These are phyloP conservation scores for Talpa occidentalis DNA, from an alignment of 2,113 vertebrate species.

Conservation along the genomic window DNA sequence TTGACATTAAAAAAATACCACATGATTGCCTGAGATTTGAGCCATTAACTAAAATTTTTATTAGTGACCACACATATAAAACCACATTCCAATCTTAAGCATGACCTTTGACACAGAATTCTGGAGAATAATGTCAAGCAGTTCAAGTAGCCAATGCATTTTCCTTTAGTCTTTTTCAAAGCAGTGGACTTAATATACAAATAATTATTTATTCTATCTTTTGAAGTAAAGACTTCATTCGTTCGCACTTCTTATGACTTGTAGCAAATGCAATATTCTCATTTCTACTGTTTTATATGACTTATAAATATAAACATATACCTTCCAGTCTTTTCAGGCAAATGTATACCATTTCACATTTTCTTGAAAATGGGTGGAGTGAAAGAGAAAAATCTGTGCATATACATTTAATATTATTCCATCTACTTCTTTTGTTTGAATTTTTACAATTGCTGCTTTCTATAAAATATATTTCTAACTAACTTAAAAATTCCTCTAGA, in stretches of 20 bases:
- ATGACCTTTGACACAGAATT: conserved; percentile 15
- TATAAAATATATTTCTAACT: conserved; percentile 38
- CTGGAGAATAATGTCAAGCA: neutral
- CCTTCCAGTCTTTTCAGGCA: neutral
- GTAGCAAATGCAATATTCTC: neutral
- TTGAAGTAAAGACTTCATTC: conserved; percentile 10
- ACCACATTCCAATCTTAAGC: neutral
- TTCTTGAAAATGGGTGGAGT: neutral
- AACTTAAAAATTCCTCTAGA: conserved; percentile 34
- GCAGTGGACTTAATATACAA: neutral
- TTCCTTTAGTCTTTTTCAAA: conserved; percentile 32
- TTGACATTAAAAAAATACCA: neutral
- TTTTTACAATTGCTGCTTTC: neutral
- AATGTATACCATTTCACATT: neutral
- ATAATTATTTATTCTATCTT: conserved; percentile 34
- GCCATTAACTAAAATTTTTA: neutral
- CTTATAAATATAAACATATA: neutral
- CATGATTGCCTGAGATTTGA: neutral
- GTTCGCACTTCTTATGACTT: neutral
- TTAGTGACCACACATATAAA: neutral
- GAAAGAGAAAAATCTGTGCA: neutral
- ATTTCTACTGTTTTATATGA: neutral
- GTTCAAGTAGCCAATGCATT: neutral
- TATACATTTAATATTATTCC: neutral
- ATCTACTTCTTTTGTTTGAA: conserved; percentile 44